Conservation (phyloP, 2,113 vertebrate species). For the Xiphophorus maculatus region DNA sequence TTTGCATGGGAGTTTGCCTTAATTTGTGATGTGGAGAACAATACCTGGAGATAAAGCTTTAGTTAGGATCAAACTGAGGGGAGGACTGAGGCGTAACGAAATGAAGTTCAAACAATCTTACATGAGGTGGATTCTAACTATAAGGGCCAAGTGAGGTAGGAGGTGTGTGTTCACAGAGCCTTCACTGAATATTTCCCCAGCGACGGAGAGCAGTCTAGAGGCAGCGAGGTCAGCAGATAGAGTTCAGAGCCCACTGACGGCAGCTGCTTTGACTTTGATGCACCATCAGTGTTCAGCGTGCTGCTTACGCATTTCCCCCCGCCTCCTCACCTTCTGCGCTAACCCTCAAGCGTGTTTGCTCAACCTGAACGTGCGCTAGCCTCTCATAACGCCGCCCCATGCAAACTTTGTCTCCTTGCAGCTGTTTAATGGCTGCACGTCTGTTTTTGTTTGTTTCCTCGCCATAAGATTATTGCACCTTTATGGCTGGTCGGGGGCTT, state of each 20-base stretch:
- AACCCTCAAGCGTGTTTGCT: conserved; percentile 71
- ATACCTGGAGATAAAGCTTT: conserved; percentile 42
- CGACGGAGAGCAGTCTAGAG: conserved; percentile 53
- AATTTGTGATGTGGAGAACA: conserved; percentile 18
- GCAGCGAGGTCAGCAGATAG: conserved; percentile 68
- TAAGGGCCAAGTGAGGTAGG: conserved; percentile 32
- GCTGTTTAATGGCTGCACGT: conserved; percentile 81
- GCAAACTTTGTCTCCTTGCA: conserved; percentile 82
- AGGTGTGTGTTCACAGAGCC: conserved; percentile 53
- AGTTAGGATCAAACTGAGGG: conserved; percentile 34
- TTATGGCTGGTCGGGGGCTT: conserved; percentile 83
- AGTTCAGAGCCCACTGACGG: conserved; percentile 74
- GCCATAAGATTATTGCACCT: conserved; percentile 84
- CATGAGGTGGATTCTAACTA: conserved; percentile 50
- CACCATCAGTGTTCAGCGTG: conserved; percentile 70
- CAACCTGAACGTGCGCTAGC: conserved; percentile 71
- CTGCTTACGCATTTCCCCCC: conserved; percentile 5
- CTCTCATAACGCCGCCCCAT: conserved; percentile 74
- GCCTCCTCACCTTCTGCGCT: conserved; percentile 30
- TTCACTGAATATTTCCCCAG: conserved; percentile 66
- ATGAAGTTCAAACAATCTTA: conserved; percentile 48
- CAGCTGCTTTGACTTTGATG: conserved; percentile 77
- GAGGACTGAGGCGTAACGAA: conserved; percentile 41
- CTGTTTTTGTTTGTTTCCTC: conserved; percentile 84
- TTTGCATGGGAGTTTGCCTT: conserved; percentile 34